phyloP scores from a whole-genome alignment of 1,140 invertebrate species.

The Achatina immaculata region DNA sequence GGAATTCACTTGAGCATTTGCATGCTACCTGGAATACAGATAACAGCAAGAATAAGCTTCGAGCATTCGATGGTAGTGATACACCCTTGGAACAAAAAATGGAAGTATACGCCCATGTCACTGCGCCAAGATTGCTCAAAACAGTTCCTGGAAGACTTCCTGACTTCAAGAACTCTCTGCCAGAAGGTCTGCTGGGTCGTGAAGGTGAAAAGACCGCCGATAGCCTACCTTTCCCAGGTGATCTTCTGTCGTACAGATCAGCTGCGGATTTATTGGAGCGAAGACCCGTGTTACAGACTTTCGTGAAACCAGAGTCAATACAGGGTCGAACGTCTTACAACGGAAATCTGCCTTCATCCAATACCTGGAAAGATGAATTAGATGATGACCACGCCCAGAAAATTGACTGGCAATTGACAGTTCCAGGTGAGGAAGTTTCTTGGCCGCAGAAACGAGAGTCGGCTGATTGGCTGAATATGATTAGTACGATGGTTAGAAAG shows the following conservation, averaged over 20 bases:
- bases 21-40: not conserved
- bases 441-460: not conserved
- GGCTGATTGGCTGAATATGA: not conserved
- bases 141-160: not conserved
- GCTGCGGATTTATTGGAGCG: not conserved
- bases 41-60: not conserved
- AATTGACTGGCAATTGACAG: no score
- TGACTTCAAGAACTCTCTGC: not conserved
- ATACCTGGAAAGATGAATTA: no score
- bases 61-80: not conserved
- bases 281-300: not conserved
- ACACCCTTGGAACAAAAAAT: no score
- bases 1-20: not conserved
- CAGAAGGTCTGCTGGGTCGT: not conserved
- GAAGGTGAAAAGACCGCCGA: not conserved
- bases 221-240: not conserved
- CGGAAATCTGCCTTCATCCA: no score
- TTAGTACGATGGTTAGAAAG: slow-evolving; percentile 32
- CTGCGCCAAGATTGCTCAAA: not conserved
- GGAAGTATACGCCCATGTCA: not conserved
- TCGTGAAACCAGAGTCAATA: no score
- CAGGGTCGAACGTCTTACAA: no score
- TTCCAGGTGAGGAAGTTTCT: not conserved
- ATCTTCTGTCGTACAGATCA: not conserved
- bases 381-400: no score